Conservation (phyloP, 2,113 vertebrate species). For the Myotis lucifugus region DNA sequence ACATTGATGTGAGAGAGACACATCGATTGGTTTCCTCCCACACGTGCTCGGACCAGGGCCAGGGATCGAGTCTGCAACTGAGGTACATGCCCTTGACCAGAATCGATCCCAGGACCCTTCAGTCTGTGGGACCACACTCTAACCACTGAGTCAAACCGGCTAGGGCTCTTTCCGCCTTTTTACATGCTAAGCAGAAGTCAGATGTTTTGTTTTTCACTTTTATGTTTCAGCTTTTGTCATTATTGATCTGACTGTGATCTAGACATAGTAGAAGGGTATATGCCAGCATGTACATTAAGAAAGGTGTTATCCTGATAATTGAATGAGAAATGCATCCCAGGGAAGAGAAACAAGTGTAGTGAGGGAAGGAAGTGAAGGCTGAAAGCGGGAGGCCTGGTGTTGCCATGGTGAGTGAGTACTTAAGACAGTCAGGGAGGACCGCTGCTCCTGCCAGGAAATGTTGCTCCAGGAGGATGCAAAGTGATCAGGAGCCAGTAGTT, state of each 20-base stretch:
- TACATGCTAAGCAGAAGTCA: not conserved
- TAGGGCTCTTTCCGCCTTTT: not conserved
- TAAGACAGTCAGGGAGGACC: not conserved
- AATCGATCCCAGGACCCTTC: no score
- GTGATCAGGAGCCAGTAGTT: not conserved
- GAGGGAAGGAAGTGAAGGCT: not conserved
- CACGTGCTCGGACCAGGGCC: no score
- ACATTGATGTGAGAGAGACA: no score
- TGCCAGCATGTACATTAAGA: not conserved
- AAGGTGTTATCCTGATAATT: not conserved
- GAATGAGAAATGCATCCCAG: not conserved
- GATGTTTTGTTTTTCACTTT: not conserved
- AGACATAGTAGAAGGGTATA: not conserved
- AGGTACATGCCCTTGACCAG: no score
- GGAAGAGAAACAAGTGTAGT: not conserved
- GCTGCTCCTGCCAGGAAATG: not conserved
- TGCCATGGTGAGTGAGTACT: not conserved
- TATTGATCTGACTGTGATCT: not conserved
- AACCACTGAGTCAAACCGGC: no score
- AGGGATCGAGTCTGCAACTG: no score
- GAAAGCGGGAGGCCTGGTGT: not conserved
- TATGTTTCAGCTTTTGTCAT: not conserved
- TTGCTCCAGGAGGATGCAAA: not conserved
- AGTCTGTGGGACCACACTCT: no score
- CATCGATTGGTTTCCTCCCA: no score